Evolutionary conservation across 2,113 vertebrate genomes (phyloP), one percentile per base, ranked within the genome.

Genomic region (Dendropsophus ebraccatus): DNA sequence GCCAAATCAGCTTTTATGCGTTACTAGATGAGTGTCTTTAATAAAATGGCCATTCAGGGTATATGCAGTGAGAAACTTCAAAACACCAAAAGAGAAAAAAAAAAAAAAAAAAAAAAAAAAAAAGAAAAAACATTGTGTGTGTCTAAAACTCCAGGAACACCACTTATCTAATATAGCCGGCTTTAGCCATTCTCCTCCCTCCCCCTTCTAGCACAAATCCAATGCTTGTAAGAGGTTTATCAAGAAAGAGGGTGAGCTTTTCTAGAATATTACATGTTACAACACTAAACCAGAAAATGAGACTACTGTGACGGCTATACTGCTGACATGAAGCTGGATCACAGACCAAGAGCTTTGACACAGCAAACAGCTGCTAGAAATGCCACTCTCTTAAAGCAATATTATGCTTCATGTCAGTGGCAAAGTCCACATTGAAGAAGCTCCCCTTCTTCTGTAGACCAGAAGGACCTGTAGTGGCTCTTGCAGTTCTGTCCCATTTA

Each of bases 341-440:
- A 25, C 60, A 10, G 60, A 62, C 60, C 11, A 19, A 2, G 23
- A 74, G 37, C 72, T 74, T 13, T 75, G 45, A 75, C 73, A 75
- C 25, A 28, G 72, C 41, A 75, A 30, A 75, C 72, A 75, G 73
- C 73, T 75, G 45, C 45, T 49, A 7, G n/a, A 75, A 75, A 50
- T 49, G 28, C 37, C 81, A 72, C 17, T 10, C 7, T 28, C 23
- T 69, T 37, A 62, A 65, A 65, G 60, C 0, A 28, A 67, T 13
- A 65, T 16, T 4, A 13, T 16, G 13, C 28, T 62, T 28, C 25
- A 28, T 28, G 25, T 23, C 58, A 62, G 25, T 10, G 3, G 1
- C 14, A 16, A 11, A 35, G 65, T 69, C 65, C 2, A 9, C 17
- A 16, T 2, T 19, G 5, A 35, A 17, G 28, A 67, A 2, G 13